Evolutionary conservation across 2,113 vertebrate genomes (phyloP).

Genomic region (Odontesthes bonariensis): DNA sequence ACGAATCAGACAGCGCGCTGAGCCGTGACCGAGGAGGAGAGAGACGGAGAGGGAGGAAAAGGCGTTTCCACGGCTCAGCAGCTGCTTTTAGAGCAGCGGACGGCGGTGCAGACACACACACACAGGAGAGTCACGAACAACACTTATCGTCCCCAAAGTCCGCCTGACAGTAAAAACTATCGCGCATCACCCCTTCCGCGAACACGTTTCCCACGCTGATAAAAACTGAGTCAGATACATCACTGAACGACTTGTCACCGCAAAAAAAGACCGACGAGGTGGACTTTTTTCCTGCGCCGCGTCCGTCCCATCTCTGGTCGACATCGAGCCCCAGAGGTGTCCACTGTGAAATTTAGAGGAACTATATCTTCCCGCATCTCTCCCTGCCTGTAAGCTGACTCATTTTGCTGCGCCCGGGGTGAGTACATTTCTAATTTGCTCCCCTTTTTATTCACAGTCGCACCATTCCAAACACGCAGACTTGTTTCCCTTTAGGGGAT

Average conservation of each 20-base stretch:
- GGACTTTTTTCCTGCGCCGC: constrained; percentile 35
- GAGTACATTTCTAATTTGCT: constrained; percentile 45
- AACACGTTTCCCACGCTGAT: constrained; percentile 7
- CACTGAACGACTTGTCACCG: constrained; percentile 14
- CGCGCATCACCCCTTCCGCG: constrained; percentile 20
- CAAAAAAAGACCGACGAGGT: constrained; percentile 12
- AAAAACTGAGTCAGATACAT: not conserved
- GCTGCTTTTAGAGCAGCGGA: constrained; percentile 67
- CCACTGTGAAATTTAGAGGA: constrained; percentile 31
- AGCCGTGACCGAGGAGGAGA: constrained; percentile 53
- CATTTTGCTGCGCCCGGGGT: constrained; percentile 58
- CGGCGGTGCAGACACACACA: constrained; percentile 1
- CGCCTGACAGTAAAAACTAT: constrained; percentile 23
- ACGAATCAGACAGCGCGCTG: constrained; percentile 53
- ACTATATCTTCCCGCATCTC: constrained; percentile 45
- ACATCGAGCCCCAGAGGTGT: constrained; percentile 1
- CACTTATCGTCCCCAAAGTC: not conserved
- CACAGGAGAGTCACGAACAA: constrained; percentile 38
- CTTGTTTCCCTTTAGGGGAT: no score
- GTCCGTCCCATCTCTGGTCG: constrained; percentile 6
- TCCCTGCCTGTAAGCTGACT: constrained; percentile 51
- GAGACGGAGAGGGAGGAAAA: constrained; percentile 63
- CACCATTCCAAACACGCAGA: not conserved
- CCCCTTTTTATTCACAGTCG: not conserved
- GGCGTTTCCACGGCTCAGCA: constrained; percentile 79